Percentiles rank a stretch among this genome's conserved stretches.
These are phyloP conservation scores for Lateolabrax maculatus DNA, from an alignment of 2,797 vertebrate species.

Conservation along the genomic window DNA sequence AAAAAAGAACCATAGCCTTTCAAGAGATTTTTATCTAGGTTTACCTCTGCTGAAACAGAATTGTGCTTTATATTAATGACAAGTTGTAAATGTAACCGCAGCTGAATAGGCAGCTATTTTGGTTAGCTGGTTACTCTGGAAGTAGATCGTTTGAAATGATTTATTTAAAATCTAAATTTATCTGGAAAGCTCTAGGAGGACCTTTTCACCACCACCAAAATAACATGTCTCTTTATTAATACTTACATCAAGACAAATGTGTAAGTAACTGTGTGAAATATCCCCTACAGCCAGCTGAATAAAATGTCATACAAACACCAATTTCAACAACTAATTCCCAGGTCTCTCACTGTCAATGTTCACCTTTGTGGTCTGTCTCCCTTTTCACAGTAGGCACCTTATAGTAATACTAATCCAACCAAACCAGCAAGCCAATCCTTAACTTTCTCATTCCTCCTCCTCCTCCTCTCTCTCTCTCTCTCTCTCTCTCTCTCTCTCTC, in stretches of 20 bases:
- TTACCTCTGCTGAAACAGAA: no score
- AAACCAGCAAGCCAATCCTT: conserved; percentile 28
- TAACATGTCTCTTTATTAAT: neutral
- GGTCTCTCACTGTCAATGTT: neutral
- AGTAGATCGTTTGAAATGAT: no score
- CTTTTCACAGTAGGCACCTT: neutral
- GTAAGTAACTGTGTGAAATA: no score
- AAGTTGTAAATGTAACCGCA: no score
- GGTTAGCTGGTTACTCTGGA: no score
- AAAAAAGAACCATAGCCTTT: no score
- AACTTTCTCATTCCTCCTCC: conserved; percentile 23
- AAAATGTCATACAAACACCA: neutral
- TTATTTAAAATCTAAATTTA: neutral
- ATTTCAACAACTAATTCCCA: neutral
- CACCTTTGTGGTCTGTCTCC: conserved; percentile 9
- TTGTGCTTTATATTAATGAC: no score
- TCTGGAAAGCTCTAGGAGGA: neutral
- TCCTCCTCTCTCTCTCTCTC: conserved; percentile 12
- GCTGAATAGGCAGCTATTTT: no score
- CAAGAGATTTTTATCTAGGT: no score
- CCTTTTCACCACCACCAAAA: neutral
- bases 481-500: conserved; percentile 18
- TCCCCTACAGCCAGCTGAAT: neutral
- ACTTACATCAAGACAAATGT: neutral
- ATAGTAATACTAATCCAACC: conserved; percentile 12